Evolutionary conservation across 2,888 invertebrate genomes (phyloP).

Genomic region (Synergus umbraculus): DNA sequence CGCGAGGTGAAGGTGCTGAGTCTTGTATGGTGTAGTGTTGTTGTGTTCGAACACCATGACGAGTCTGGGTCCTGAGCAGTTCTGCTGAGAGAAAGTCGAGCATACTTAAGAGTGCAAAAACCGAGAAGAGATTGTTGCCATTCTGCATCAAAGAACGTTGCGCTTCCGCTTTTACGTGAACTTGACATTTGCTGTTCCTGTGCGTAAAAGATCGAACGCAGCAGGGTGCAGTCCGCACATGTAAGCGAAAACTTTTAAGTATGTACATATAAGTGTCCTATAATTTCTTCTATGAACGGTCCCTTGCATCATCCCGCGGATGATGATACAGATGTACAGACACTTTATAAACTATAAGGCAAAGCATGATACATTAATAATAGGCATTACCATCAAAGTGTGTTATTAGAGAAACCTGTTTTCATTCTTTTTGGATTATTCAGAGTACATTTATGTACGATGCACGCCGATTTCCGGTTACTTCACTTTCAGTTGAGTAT

Average conservation of each 20-base stretch:
- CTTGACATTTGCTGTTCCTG: neutral
- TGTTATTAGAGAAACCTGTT: neutral
- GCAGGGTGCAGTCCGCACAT: neutral
- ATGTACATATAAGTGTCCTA: no score
- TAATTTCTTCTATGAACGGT: no score
- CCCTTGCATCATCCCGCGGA: no score
- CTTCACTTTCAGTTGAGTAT: slow-evolving; percentile 59
- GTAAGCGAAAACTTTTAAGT: no score
- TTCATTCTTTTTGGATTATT: neutral
- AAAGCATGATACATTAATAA: neutral
- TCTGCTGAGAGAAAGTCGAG: slow-evolving; percentile 50
- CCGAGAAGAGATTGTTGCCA: neutral
- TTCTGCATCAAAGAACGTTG: neutral
- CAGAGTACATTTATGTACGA: slow-evolving; percentile 52
- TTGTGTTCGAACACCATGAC: slow-evolving; percentile 44
- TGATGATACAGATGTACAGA: neutral
- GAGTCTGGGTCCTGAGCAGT: slow-evolving; percentile 12
- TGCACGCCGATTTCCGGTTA: slow-evolving; percentile 58
- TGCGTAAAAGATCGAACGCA: neutral
- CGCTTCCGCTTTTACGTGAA: slow-evolving; percentile 7
- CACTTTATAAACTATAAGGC: neutral
- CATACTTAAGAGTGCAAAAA: slow-evolving; percentile 43
- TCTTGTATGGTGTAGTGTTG: slow-evolving; percentile 42
- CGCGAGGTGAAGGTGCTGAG: slow-evolving; percentile 31
- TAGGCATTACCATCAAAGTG: neutral